Conservation (phyloP, 2,888 invertebrate species). For the Dendrolimus houi region DNA sequence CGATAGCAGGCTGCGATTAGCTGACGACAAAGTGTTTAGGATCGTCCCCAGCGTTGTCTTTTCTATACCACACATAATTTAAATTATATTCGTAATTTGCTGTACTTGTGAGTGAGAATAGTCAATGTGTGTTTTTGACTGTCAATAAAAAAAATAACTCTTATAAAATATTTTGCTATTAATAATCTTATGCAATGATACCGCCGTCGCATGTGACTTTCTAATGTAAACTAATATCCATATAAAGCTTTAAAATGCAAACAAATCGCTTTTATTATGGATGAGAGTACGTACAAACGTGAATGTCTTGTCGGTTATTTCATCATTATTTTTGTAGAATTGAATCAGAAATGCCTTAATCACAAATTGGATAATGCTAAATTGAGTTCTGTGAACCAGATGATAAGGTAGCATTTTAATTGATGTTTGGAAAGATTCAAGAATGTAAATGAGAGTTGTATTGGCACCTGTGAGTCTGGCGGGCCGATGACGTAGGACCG, state of each 20-base stretch:
- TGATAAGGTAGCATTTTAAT: constrained; percentile 20
- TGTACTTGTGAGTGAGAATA: too few relatives aligned
- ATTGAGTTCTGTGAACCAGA: constrained; percentile 10
- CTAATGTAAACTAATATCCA: constrained; percentile 17
- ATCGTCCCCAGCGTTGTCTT: too few relatives aligned
- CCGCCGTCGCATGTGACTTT: constrained; percentile 12
- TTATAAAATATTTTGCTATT: too few relatives aligned
- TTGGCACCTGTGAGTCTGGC: constrained; percentile 67
- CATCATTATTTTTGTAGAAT: constrained; percentile 9
- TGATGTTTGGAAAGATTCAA: constrained; percentile 21
- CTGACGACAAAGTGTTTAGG: too few relatives aligned
- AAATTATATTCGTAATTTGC: too few relatives aligned
- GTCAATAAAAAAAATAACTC: too few relatives aligned
- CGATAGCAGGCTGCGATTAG: too few relatives aligned
- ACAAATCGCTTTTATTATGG: neutral
- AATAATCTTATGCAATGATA: neutral
- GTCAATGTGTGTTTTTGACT: too few relatives aligned
- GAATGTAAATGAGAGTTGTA: constrained; percentile 52
- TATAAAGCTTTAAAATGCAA: neutral
- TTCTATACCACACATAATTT: too few relatives aligned
- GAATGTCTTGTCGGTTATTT: constrained; percentile 20
- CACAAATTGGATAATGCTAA: constrained; percentile 10
- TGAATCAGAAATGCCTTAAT: constrained; percentile 1
- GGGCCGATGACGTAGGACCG: constrained; percentile 46
- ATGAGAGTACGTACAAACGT: constrained; percentile 5